These are phyloP conservation scores for Amphiprion percula DNA, from an alignment of 2,113 vertebrate species.

Conservation along the genomic window DNA sequence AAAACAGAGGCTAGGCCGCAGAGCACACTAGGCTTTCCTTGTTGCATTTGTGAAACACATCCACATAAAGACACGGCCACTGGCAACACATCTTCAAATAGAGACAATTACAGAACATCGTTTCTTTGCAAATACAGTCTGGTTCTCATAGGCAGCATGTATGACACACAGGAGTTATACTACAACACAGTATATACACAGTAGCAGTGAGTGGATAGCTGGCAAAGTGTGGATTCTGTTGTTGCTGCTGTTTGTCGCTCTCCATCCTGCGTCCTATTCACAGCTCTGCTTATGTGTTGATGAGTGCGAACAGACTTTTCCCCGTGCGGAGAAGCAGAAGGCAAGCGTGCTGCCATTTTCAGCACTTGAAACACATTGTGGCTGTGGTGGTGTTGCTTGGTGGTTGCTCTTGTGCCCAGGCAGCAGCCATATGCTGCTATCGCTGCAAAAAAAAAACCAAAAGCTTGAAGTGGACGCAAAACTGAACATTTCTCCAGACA, in stretches of 20 bases:
- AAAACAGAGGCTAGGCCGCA: slow-evolving; percentile 27
- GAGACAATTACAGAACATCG: slow-evolving; percentile 59
- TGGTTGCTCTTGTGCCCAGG: slow-evolving; percentile 9
- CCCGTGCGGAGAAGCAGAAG: slow-evolving; percentile 54
- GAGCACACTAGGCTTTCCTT: slow-evolving; percentile 11
- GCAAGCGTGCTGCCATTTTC: slow-evolving; percentile 37
- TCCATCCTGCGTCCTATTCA: slow-evolving; percentile 33
- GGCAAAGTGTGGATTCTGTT: slow-evolving; percentile 26
- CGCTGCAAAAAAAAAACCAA: background rate
- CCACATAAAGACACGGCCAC: slow-evolving; percentile 65
- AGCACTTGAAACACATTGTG: slow-evolving; percentile 34
- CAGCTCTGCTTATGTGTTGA: slow-evolving; percentile 68
- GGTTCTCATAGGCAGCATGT: slow-evolving; percentile 47
- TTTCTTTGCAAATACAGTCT: slow-evolving; percentile 44
- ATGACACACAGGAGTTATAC: slow-evolving; percentile 47
- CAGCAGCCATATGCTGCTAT: slow-evolving; percentile 53
- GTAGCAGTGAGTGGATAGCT: slow-evolving; percentile 29
- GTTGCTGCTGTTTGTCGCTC: slow-evolving; percentile 13
- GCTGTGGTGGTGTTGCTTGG: slow-evolving; percentile 18
- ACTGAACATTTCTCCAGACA: background rate
- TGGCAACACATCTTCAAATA: slow-evolving; percentile 51
- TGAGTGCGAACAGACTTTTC: slow-evolving; percentile 63
- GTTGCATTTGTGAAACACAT: slow-evolving; percentile 56
- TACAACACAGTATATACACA: slow-evolving; percentile 67
- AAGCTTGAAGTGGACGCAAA: background rate